phyloP scores from a whole-genome alignment of 1,140 invertebrate species.

The Aphaenogaster ashmeadi region DNA sequence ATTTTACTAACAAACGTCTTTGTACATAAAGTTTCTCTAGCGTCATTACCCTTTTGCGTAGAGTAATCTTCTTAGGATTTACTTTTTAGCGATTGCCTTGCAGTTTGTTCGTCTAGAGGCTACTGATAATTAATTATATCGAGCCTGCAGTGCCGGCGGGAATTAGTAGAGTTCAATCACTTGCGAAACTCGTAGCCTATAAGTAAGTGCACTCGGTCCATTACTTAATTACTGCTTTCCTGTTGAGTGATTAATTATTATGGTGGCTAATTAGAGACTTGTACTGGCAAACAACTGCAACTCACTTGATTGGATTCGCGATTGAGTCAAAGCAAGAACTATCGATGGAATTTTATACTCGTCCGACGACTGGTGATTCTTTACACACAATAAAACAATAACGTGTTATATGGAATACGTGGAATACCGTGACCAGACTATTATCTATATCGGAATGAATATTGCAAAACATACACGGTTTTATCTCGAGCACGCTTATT shows the following conservation, averaged over 20 bases:
- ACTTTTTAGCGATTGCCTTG: conserved; percentile 36
- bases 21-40: not conserved
- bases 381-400: not conserved
- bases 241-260: conserved; percentile 48
- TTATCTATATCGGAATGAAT: conserved; percentile 23
- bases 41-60: not conserved
- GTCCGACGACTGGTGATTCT: not conserved
- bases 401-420: not conserved
- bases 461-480: conserved; percentile 24
- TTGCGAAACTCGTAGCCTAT: conserved; percentile 10
- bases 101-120: conserved; percentile 10
- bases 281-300: conserved; percentile 2
- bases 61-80: not conserved
- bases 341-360: not conserved
- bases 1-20: not conserved
- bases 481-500: conserved; percentile 18
- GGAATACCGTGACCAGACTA: not conserved
- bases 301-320: conserved; percentile 1
- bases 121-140: conserved; percentile 53
- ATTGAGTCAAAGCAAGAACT: not conserved
- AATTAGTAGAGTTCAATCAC: conserved; percentile 34
- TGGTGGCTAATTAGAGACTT: conserved; percentile 29
- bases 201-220: conserved; percentile 33
- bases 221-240: conserved; percentile 53
- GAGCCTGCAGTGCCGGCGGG: not conserved